Percentiles rank a stretch among this genome's conserved stretches.
phyloP scores from a whole-genome alignment of 2,797 vertebrate genomes.

The Melanogrammus aeglefinus region DNA sequence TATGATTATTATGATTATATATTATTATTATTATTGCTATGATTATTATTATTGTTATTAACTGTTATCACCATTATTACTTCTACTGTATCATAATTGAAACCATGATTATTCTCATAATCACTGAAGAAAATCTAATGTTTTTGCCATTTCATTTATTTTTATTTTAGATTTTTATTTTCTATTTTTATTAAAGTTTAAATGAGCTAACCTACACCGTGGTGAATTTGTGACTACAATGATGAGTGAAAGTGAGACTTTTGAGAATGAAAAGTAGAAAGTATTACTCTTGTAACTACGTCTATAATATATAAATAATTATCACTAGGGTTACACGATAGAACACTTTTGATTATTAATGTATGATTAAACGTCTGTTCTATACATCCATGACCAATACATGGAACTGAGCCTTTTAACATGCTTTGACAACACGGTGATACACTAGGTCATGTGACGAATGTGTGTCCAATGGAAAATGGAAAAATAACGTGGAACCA shows the following conservation, averaged over 20 bases:
- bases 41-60: constrained; percentile 25
- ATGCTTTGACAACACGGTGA: background rate
- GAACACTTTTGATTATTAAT: background rate
- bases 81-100: constrained; percentile 63
- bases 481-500: background rate
- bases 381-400: no score
- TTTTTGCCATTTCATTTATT: constrained; percentile 71
- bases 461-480: background rate
- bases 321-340: background rate
- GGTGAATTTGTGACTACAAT: background rate
- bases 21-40: constrained; percentile 38
- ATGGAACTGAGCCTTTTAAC: background rate
- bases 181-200: constrained; percentile 79
- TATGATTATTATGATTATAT: constrained; percentile 19
- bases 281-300: background rate
- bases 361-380: background rate
- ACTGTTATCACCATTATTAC: constrained; percentile 43
- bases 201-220: constrained; percentile 58
- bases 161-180: constrained; percentile 75
- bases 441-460: background rate
- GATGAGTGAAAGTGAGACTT: background rate
- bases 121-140: constrained; percentile 65
- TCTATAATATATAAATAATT: background rate
- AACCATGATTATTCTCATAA: constrained; percentile 72
- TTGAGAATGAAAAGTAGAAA: background rate